Percentiles rank a stretch among this genome's conserved stretches.
phyloP scores from a whole-genome alignment of 2,113 vertebrate genomes.

The Campylomormyrus tamandua region DNA sequence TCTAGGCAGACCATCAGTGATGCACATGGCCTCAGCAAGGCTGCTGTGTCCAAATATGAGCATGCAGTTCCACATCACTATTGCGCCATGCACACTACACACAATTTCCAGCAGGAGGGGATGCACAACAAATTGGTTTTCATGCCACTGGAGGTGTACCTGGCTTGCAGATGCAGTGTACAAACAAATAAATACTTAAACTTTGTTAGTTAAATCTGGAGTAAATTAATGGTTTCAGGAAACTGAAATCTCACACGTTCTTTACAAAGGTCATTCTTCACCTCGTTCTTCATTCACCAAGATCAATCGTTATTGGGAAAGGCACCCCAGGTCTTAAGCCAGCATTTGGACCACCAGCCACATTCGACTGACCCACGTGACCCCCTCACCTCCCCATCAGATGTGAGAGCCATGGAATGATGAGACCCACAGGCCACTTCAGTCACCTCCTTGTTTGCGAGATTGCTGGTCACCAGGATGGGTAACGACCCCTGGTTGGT shows the following conservation, averaged over 20 bases:
- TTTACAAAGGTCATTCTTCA: not conserved
- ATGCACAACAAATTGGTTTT: too few relatives aligned
- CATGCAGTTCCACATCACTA: not conserved
- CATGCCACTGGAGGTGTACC: not conserved
- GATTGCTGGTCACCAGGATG: constrained; percentile 79
- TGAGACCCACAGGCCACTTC: constrained; percentile 93
- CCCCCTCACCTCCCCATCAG: constrained; percentile 83
- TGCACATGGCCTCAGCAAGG: too few relatives aligned
- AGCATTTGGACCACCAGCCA: not conserved
- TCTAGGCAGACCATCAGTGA: too few relatives aligned
- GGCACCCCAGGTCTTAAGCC: not conserved
- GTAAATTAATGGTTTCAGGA: not conserved
- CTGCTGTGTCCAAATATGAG: too few relatives aligned
- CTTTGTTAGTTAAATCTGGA: not conserved
- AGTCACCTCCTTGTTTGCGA: constrained; percentile 78
- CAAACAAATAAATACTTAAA: not conserved
- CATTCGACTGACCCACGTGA: not conserved
- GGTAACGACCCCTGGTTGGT: constrained; percentile 84
- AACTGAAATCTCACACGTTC: not conserved
- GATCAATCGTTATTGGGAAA: not conserved
- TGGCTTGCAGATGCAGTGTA: not conserved
- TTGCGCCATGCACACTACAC: not conserved
- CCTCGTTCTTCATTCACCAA: not conserved
- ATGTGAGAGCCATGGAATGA: constrained; percentile 84
- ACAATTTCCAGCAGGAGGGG: not conserved